These are phyloP conservation scores for Myotis myotis DNA, from an alignment of 2,797 vertebrate species.

Conservation along the genomic window DNA sequence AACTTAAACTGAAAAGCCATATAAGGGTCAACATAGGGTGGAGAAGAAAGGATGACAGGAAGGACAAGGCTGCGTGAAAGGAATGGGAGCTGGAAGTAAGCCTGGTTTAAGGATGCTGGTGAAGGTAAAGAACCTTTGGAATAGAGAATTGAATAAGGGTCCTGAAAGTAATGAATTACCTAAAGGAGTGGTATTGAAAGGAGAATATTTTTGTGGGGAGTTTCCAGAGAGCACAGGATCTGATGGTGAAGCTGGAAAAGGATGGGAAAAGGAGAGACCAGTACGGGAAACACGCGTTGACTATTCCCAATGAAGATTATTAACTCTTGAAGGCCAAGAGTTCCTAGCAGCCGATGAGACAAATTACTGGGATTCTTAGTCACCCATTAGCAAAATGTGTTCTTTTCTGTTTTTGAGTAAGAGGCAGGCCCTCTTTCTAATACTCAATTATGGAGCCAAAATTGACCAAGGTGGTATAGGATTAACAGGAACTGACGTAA, in stretches of 20 bases:
- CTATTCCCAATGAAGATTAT: not conserved
- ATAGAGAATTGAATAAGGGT: not conserved
- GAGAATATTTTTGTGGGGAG: not conserved
- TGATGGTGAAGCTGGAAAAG: not conserved
- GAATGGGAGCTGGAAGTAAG: not conserved
- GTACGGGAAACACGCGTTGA: not conserved
- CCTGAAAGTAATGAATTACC: not conserved
- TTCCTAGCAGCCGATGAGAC: not conserved
- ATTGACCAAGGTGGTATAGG: not conserved
- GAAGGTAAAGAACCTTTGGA: not conserved
- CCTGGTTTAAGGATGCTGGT: not conserved
- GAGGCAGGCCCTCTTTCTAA: not conserved
- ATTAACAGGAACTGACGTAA: not conserved
- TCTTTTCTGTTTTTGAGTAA: not conserved
- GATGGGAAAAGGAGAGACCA: not conserved
- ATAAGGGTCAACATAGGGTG: too few relatives aligned
- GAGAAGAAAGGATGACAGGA: not conserved
- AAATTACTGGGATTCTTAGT: not conserved
- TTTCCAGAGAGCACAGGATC: not conserved
- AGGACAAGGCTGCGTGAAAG: not conserved
- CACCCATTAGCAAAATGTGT: not conserved
- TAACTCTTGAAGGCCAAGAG: not conserved
- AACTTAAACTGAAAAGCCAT: not conserved
- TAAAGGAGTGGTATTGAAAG: not conserved
- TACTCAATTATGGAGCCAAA: not conserved